Percentiles rank a stretch among this genome's conserved stretches.
Evolutionary conservation across 2,888 invertebrate species (phyloP).

Genomic region (Drosophila eohydei): DNA sequence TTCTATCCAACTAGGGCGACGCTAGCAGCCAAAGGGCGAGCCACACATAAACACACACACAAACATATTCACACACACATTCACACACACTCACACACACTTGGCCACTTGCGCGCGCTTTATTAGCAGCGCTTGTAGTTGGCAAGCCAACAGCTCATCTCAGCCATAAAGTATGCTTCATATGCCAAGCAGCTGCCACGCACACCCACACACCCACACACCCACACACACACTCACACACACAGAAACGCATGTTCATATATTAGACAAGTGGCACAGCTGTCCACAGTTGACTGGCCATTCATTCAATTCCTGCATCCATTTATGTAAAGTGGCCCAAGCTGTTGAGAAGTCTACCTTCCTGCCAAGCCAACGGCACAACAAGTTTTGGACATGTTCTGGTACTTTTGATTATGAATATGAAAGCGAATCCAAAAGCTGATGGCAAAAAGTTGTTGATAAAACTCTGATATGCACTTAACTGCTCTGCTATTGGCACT

Average conservation of each 20-base stretch:
- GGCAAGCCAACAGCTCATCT: conserved; percentile 32
- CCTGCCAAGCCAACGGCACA: neutral
- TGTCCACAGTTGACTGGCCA: conserved; percentile 61
- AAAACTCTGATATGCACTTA: conserved; percentile 19
- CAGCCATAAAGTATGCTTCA: conserved; percentile 59
- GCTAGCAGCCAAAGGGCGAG: conserved; percentile 31
- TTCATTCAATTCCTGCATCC: conserved; percentile 54
- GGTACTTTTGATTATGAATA: conserved; percentile 43
- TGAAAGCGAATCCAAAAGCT: conserved; percentile 24
- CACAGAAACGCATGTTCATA: conserved; percentile 10
- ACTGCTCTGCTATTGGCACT: conserved; percentile 1
- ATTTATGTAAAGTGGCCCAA: conserved; percentile 61
- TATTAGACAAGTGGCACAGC: conserved; percentile 55
- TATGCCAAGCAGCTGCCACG: conserved; percentile 47
- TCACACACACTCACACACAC: conserved; percentile 1
- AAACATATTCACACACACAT: conserved; percentile 1
- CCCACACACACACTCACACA: neutral
- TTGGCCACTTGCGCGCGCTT: conserved; percentile 12
- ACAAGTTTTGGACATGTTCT: conserved; percentile 13
- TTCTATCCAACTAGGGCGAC: conserved; percentile 44
- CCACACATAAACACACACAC: conserved; percentile 3
- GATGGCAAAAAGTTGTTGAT: conserved; percentile 29
- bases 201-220: conserved; percentile 7
- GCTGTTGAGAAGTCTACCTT: conserved; percentile 24
- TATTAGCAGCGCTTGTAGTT: conserved; percentile 35